Base-by-base conservation (phyloP, 2,113 vertebrate genomes). In the Nothoprocta perdicaria region DNA sequence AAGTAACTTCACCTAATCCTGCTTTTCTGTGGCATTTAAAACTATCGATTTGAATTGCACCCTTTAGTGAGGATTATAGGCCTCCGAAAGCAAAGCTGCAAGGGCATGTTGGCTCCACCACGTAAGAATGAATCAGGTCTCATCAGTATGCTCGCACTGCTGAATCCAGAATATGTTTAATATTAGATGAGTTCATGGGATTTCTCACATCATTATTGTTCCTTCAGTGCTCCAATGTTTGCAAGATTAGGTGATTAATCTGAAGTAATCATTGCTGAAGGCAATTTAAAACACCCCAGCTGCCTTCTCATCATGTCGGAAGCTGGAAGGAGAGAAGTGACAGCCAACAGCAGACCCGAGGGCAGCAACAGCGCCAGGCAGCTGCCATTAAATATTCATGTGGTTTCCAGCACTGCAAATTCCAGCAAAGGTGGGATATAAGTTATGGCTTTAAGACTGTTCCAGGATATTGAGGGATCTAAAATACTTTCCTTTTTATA, bases 261-360 rank as follows among this genome's bases (percentile, higher is more conserved):
- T 71, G 72, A 93, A 80, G 76, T 90, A 91, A 79, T 73, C 14
- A 60, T 24, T 80, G 45, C 53, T 80, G 31, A 83, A 87, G 46
- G 72, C 27, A 73, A 81, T 75, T 46, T 72, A 53, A 61, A 85
- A 23, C 58, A 80, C 80, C 33, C 48, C 55, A 62, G 48, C 81
- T 38, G 76, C 73, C 53, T 76, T 93, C 78, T 58, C 40, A 33
- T 65, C 29, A 31, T 86, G 79, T 55, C 86, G 66, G 68, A 41
- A 92, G 77, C 40, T 14, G 45, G 17, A 33, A 57, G 45, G 92
- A 86, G 15, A 72, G 52, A 68, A 85, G 21, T 8, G n/a, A 61
- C 58, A 84, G 23, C 18, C 45, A 80, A 53, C 10, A 86, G 65
- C 24, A 92, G 50, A 67, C 66, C 66, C 35, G 35, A 76, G 33